phyloP scores from a whole-genome alignment of 1,140 invertebrate species.

The Hycleus cichorii region DNA sequence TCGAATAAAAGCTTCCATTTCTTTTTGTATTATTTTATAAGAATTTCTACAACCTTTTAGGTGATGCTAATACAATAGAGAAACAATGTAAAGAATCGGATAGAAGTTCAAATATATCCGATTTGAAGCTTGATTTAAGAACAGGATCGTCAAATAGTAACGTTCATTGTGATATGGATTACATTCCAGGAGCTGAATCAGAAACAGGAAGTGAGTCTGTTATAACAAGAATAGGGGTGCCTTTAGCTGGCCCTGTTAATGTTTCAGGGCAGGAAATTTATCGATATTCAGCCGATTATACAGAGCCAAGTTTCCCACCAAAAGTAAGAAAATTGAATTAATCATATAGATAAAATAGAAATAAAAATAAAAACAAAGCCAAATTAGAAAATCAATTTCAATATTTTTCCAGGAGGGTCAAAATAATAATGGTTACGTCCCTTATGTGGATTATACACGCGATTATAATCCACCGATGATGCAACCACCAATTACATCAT shows the following conservation, averaged over 20 bases:
- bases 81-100: constrained; percentile 81
- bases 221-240: constrained; percentile 49
- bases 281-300: constrained; percentile 82
- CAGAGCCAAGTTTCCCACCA: constrained; percentile 71
- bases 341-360: neutral
- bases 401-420: constrained; percentile 58
- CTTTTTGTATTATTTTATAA: too few relatives aligned
- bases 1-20: neutral
- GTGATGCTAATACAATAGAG: constrained; percentile 50
- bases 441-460: constrained; percentile 75
- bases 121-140: constrained; percentile 80
- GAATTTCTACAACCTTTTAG: constrained; percentile 19
- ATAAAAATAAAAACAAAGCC: neutral
- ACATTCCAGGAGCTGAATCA: constrained; percentile 42
- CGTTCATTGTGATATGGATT: constrained; percentile 55
- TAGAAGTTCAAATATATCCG: constrained; percentile 82
- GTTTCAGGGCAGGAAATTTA: constrained; percentile 59
- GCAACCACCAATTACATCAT: constrained; percentile 39
- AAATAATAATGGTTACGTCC: constrained; percentile 82
- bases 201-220: constrained; percentile 41
- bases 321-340: constrained; percentile 42
- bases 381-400: neutral
- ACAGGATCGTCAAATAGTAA: constrained; percentile 74
- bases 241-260: constrained; percentile 68
- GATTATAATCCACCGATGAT: constrained; percentile 73